Evolutionary conservation across 1,140 invertebrate species (phyloP).

Genomic region (Mactra quadrangularis): DNA sequence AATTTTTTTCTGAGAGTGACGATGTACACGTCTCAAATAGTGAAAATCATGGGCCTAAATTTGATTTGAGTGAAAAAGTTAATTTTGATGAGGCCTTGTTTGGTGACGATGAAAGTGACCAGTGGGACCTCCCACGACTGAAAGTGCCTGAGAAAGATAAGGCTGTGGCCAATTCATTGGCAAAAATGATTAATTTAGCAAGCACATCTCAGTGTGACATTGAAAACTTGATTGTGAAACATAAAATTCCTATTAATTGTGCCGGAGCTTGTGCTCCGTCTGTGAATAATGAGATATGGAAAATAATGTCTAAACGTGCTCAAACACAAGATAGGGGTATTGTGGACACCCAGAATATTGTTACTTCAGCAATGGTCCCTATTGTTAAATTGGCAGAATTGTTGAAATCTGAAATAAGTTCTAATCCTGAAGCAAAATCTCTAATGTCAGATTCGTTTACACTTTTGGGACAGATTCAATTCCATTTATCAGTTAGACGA

Average conservation of each 20-base stretch:
- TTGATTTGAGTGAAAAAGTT: too few relatives aligned
- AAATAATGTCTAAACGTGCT: background rate
- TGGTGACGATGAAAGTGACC: background rate
- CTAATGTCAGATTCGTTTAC: constrained; percentile 2
- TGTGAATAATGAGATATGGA: constrained; percentile 20
- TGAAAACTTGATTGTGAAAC: background rate
- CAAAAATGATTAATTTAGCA: constrained; percentile 14
- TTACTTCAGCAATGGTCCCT: background rate
- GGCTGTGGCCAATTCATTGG: constrained; percentile 1
- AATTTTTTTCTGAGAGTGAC: too few relatives aligned
- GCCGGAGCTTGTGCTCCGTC: background rate
- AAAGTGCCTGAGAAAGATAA: background rate
- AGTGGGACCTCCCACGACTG: background rate
- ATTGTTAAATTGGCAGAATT: background rate
- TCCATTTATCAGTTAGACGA: background rate
- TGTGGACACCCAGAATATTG: background rate
- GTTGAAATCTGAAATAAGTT: constrained; percentile 9
- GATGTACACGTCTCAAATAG: too few relatives aligned
- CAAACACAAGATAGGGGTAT: background rate
- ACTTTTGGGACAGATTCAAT: constrained; percentile 7
- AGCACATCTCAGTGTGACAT: constrained; percentile 12
- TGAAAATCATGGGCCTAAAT: too few relatives aligned
- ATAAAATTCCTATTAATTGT: constrained; percentile 33
- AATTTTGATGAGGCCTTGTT: constrained; percentile 1
- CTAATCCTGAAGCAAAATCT: background rate